A percentile compares a stretch with the other conserved stretches of the same genome.
phyloP scores from a whole-genome alignment of 2,113 vertebrate species.

The Tragelaphus imberbis region DNA sequence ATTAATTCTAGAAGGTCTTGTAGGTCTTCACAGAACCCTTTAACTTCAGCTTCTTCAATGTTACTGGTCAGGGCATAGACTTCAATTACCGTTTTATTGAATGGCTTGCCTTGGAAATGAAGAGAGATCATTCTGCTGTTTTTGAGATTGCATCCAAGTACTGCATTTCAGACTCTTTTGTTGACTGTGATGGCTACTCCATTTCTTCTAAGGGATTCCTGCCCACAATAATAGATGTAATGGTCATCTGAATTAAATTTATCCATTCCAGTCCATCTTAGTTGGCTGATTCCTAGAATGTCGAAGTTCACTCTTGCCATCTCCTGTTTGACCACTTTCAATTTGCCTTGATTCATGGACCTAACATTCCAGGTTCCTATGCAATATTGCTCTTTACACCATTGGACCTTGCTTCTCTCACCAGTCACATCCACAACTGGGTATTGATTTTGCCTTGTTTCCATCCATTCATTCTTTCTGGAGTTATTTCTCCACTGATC shows the following conservation, averaged over 20 bases:
- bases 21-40: neutral
- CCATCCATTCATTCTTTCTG: neutral
- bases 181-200: neutral
- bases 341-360: neutral
- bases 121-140: neutral
- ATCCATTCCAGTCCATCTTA: neutral
- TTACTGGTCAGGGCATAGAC: neutral
- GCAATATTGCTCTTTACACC: neutral
- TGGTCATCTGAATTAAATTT: neutral
- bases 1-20: neutral
- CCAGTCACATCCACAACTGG: neutral
- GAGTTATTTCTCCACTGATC: neutral
- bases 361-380: neutral
- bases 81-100: neutral
- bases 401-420: neutral
- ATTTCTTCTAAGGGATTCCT: neutral
- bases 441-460: neutral
- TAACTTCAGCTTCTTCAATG: neutral
- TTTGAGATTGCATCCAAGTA: neutral
- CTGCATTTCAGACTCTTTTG: neutral
- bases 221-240: neutral
- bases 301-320: accelerated
- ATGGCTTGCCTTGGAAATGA: neutral
- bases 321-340: neutral
- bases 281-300: accelerated